Evolutionary conservation across 2,113 vertebrate genomes (phyloP).

Genomic region (Callaeas wilsoni): DNA sequence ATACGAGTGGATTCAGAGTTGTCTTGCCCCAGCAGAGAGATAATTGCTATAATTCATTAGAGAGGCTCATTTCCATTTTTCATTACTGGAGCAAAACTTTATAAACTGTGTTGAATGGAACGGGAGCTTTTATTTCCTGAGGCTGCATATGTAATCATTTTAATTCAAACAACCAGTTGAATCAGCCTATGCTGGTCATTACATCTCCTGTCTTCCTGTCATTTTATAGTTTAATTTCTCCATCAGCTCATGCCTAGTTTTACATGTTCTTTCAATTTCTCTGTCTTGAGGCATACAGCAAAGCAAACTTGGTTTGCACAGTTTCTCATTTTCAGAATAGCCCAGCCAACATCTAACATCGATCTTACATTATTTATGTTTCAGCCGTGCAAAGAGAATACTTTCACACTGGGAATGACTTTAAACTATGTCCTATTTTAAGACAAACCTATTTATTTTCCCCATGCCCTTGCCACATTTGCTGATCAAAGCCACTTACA

Average conservation of each 20-base stretch:
- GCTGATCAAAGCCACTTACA: slow-evolving; percentile 27
- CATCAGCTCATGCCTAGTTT: background rate
- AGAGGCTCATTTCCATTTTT: slow-evolving; percentile 47
- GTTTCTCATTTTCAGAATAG: background rate
- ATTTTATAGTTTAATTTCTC: slow-evolving; percentile 17
- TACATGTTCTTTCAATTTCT: background rate
- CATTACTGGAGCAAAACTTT: slow-evolving; percentile 34
- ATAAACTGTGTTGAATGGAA: slow-evolving; percentile 13
- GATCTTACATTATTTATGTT: slow-evolving; percentile 18
- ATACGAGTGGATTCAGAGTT: background rate
- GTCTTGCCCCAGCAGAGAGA: slow-evolving; percentile 29
- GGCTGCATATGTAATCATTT: background rate
- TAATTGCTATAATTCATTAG: slow-evolving; percentile 51
- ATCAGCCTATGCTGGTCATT: background rate
- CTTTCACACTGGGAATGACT: background rate
- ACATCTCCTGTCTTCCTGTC: background rate
- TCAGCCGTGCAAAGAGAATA: background rate
- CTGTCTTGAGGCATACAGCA: background rate
- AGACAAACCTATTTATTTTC: slow-evolving; percentile 41
- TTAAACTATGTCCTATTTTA: slow-evolving; percentile 32
- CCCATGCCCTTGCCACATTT: background rate
- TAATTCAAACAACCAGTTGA: background rate
- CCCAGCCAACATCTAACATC: background rate
- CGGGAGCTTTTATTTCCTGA: slow-evolving; percentile 27
- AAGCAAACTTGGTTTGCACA: background rate